Evolutionary conservation across 2,113 vertebrate species (phyloP), one percentile per base, ranked within the genome.

Genomic region (Illadopsis cleaveri): DNA sequence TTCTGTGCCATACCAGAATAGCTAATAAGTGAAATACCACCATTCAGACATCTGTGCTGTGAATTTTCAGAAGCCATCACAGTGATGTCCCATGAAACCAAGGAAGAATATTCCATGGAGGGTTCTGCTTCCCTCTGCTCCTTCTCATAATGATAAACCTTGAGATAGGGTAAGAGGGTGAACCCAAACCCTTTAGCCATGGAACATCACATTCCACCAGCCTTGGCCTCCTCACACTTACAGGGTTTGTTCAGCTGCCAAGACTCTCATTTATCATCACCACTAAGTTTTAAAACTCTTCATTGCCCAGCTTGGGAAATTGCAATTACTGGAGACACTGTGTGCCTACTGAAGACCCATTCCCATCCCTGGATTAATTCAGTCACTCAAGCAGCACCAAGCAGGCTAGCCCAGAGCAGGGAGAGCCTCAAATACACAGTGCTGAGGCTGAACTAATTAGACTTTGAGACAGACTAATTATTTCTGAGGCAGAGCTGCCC

Each of bases 41-140:
- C 81, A 65, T 82, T 42, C 61, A 96, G 89, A 87, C 93, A 93
- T 91, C 91, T 82, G 75, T 75, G 91, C 86, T 91, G 93, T 21
- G 90, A 75, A 83, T 80, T 94, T 68, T 89, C 17, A 45, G 44
- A 40, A 75, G 60, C 16, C 75, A 65, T 25, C 53, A 23, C 69
- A 84, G 58, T 24, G 87, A 72, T 27, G 51, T 16, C 86, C 77
- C 44, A n/a, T 48, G 51, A 61, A 94, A 79, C 7, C 57, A 50
- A 71, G 44, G 6, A 12, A 9, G 33, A 77, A 78, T 8, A 30
- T 45, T 80, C 24, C 35, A 37, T 12, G 54, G 53, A 69, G 27
- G 35, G 15, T 7, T 61, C 80, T 84, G 78, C 77, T 80, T 84
- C 64, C 69, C 54, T 37, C 61, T 65, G 56, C 50, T 87, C 56